phyloP scores from a whole-genome alignment of 2,113 vertebrate genomes.

The Catharus bicknelli region DNA sequence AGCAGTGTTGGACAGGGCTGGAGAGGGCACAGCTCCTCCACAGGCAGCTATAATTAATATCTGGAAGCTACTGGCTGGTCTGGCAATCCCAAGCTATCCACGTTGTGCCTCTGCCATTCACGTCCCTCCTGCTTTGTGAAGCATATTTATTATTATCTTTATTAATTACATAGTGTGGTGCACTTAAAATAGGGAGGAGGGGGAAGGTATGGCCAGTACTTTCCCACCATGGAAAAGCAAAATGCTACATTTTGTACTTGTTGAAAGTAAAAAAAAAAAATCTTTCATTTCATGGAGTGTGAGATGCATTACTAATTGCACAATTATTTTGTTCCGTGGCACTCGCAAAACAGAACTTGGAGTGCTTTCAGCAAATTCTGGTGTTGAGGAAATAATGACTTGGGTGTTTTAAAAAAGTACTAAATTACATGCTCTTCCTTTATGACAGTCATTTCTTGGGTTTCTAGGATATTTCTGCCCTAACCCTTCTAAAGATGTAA shows the following conservation, averaged over 20 bases:
- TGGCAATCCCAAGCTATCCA: not conserved
- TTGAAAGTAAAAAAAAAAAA: conserved; percentile 57
- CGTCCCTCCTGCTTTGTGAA: not conserved
- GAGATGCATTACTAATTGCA: conserved; percentile 74
- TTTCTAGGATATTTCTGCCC: conserved; percentile 62
- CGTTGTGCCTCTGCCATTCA: not conserved
- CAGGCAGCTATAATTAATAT: not conserved
- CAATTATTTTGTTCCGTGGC: conserved; percentile 70
- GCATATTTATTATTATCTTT: not conserved
- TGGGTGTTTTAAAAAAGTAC: conserved; percentile 23
- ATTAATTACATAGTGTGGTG: not conserved
- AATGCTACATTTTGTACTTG: conserved; percentile 59
- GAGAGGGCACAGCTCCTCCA: not conserved
- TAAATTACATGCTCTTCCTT: conserved; percentile 69
- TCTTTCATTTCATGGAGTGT: conserved; percentile 51
- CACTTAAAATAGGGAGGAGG: not conserved
- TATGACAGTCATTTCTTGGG: conserved; percentile 54
- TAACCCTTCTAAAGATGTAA: not conserved
- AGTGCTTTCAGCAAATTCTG: conserved; percentile 74
- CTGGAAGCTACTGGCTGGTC: not conserved
- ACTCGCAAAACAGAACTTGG: conserved; percentile 66
- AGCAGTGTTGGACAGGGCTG: not conserved
- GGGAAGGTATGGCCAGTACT: not conserved
- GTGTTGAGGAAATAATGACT: conserved; percentile 68
- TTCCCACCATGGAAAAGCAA: not conserved